These are phyloP conservation scores for Myotis daubentonii DNA, from an alignment of 2,797 vertebrate species.

Conservation along the genomic window DNA sequence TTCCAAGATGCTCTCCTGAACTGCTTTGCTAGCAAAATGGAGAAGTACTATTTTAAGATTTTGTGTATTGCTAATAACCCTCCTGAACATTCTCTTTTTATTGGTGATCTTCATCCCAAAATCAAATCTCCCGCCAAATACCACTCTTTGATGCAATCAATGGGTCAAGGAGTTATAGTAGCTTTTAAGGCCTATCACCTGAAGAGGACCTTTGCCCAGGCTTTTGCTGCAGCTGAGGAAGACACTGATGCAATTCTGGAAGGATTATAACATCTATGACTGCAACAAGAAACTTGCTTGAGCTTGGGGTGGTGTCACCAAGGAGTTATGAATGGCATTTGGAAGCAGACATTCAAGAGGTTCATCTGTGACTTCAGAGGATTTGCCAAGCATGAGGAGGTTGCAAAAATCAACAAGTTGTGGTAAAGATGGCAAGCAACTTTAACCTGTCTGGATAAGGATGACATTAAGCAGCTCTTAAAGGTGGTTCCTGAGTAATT, in stretches of 20 bases:
- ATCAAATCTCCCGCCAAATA: not conserved
- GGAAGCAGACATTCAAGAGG: not conserved
- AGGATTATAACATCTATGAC: not conserved
- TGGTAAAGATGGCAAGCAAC: not conserved
- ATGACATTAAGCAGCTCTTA: not conserved
- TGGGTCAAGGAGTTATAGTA: not conserved
- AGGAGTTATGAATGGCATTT: not conserved
- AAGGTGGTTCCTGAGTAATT: not conserved
- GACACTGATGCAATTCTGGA: not conserved
- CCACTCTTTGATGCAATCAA: not conserved
- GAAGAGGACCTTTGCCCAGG: not conserved
- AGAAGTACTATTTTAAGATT: not conserved
- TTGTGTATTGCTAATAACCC: not conserved
- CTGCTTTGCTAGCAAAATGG: not conserved
- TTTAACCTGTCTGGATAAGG: not conserved
- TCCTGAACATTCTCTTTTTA: not conserved
- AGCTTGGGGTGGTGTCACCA: not conserved
- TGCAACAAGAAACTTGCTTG: not conserved
- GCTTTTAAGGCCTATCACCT: not conserved
- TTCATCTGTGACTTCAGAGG: not conserved
- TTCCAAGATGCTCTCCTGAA: not conserved
- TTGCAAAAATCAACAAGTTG: not conserved
- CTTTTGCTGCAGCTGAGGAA: not conserved
- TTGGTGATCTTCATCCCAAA: not conserved
- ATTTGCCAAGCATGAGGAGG: not conserved